These are phyloP conservation scores for Propithecus deckenii DNA, from an alignment of 2,797 vertebrate species.

Conservation along the genomic window DNA sequence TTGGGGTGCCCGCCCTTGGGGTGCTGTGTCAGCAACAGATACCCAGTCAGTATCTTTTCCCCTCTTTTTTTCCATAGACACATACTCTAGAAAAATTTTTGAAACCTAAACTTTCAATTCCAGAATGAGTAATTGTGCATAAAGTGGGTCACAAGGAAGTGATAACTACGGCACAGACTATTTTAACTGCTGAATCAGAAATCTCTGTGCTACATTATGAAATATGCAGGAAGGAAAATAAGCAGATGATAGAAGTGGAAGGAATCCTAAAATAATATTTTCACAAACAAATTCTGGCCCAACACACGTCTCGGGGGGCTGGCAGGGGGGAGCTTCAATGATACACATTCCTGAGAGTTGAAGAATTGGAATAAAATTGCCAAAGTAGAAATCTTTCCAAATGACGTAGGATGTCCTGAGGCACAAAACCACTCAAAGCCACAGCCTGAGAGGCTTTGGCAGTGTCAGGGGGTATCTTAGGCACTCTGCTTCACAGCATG, in stretches of 20 bases:
- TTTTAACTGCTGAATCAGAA: conserved; percentile 74
- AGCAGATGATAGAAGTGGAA: conserved; percentile 61
- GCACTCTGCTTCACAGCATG: not conserved
- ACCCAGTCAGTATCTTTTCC: not conserved
- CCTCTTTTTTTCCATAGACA: not conserved
- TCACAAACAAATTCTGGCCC: conserved; percentile 57
- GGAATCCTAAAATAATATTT: conserved; percentile 67
- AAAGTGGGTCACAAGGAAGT: conserved; percentile 75
- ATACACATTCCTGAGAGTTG: not conserved
- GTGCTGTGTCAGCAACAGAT: not conserved
- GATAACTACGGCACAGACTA: conserved; percentile 43
- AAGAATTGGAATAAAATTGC: not conserved
- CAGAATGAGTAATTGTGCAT: conserved; percentile 57
- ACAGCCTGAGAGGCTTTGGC: not conserved
- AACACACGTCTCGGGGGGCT: not conserved
- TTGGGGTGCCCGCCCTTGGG: no score
- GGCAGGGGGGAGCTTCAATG: not conserved
- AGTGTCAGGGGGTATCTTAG: not conserved
- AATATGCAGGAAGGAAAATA: conserved; percentile 66
- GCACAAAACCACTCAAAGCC: not conserved
- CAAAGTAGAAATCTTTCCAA: not conserved
- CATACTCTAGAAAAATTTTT: conserved; percentile 22
- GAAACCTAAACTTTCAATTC: conserved; percentile 45
- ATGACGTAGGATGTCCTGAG: not conserved
- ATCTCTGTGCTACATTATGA: conserved; percentile 49